Evolutionary conservation across 2,113 vertebrate genomes (phyloP).

Genomic region (Epinephelus lanceolatus): DNA sequence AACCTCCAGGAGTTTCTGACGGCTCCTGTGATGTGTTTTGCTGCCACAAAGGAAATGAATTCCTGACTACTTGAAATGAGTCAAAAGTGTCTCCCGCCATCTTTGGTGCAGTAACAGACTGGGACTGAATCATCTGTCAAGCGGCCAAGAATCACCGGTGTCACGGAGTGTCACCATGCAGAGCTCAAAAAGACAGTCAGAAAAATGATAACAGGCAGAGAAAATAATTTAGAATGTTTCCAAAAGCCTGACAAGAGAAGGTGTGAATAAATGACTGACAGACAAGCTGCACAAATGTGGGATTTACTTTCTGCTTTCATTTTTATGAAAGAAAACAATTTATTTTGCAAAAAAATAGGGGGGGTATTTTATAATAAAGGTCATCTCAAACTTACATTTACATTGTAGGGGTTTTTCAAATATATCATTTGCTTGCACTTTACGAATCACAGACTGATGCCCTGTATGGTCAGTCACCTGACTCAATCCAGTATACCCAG

Average conservation of each 20-base stretch:
- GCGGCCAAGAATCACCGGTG: neutral
- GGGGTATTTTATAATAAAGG: neutral
- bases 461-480: no score
- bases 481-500: neutral
- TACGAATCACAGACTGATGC: neutral
- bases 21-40: neutral
- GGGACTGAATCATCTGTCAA: neutral
- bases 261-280: neutral
- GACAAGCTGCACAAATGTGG: neutral
- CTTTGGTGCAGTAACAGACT: neutral
- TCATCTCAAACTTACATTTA: neutral
- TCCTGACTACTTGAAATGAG: neutral
- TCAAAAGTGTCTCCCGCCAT: neutral
- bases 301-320: neutral
- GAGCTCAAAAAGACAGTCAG: neutral
- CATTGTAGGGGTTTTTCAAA: neutral
- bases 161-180: neutral
- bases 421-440: neutral
- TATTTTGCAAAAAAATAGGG: no score
- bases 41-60: neutral
- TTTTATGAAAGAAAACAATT: neutral
- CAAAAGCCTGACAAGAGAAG: neutral
- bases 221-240: neutral
- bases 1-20: neutral
- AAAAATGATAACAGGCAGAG: neutral